These are phyloP conservation scores for Leptothorax acervorum DNA, from an alignment of 2,888 invertebrate species.

Conservation along the genomic window DNA sequence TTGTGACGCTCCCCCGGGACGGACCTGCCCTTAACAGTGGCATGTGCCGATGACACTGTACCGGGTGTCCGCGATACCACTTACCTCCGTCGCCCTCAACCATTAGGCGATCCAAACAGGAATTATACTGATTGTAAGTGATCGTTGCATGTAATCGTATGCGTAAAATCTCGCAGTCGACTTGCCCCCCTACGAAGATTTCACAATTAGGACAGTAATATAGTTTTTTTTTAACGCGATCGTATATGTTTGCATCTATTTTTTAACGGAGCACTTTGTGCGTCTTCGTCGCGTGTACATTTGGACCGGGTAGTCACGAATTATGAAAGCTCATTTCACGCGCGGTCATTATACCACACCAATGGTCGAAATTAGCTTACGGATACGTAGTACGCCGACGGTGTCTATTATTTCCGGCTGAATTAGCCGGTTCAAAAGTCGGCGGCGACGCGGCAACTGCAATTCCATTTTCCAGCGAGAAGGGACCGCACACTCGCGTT, in stretches of 20 bases:
- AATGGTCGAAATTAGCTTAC: constrained; percentile 47
- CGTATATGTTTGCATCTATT: neutral
- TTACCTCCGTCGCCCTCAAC: constrained; percentile 18
- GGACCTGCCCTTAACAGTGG: constrained; percentile 78
- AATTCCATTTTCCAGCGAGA: constrained; percentile 44
- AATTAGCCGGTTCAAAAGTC: constrained; percentile 52
- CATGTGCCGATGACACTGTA: constrained; percentile 80
- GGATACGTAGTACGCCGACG: neutral
- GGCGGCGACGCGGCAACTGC: constrained; percentile 23
- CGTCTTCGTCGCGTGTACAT: constrained; percentile 2
- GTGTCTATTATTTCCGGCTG: constrained; percentile 55
- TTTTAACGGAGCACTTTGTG: constrained; percentile 5
- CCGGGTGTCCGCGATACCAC: constrained; percentile 70
- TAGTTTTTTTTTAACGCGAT: neutral
- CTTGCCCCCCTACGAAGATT: neutral
- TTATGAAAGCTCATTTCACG: constrained; percentile 58
- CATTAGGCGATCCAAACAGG: neutral
- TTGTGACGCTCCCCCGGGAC: constrained; percentile 77
- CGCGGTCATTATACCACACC: constrained; percentile 38
- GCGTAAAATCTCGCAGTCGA: neutral
- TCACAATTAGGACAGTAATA: neutral
- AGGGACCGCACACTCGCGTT: constrained; percentile 34
- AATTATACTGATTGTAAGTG: neutral
- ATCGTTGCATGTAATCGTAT: neutral
- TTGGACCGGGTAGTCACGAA: constrained; percentile 36